Base-by-base conservation (phyloP, 2,797 vertebrate genomes). In the Danio choprae region DNA sequence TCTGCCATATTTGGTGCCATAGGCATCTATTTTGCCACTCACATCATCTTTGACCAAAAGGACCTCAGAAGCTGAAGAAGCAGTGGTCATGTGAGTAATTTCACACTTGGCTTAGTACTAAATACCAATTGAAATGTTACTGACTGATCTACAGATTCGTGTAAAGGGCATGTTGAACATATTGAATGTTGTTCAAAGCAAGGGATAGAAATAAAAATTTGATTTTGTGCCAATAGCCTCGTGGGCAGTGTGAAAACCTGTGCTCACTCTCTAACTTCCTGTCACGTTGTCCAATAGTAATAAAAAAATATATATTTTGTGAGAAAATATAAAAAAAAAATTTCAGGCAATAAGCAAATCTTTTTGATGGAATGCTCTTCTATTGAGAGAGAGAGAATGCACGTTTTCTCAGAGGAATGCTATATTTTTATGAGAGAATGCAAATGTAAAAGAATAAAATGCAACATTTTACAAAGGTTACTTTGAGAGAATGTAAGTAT, bases 11-110 rank as follows among this genome's bases (percentile, higher is more conserved):
- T 95, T 0, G 94, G 94, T 41, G 85, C 90, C 6, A 56, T 94
- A 3, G 92, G 94, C 72, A 91, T 94, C 77, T 94, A 89, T 84
- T 86, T 94, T 81, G 92, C 90, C 74, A 88, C 86, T 85, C 91
- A 86, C 2, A 88, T 95, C 58, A 86, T 94, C 81, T 95, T 94
- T 84, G 94, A 95, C 84, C 93, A 94, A 84, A 94, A 92, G 84
- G 94, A 95, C 84, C 91, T 94, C 72, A 89, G 86, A 82, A 86
- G 78, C 82, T 93, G 86, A 91, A 46, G 55, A 62, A 41, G 58
- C 11, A 12, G 65, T 60, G 5, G 64, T 64, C n/a, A 51, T 48
- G 55, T 48, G 55, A 73, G 71, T 60, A 55, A 73, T 59, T 29
- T 56, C 51, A 67, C 44, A 40, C 29, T 40, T 18, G 48, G 18